These are phyloP conservation scores for Rhopilema esculentum DNA, from an alignment of 30 jellyfish, hydroid and myxozoan genomes.

Conservation along the genomic window DNA sequence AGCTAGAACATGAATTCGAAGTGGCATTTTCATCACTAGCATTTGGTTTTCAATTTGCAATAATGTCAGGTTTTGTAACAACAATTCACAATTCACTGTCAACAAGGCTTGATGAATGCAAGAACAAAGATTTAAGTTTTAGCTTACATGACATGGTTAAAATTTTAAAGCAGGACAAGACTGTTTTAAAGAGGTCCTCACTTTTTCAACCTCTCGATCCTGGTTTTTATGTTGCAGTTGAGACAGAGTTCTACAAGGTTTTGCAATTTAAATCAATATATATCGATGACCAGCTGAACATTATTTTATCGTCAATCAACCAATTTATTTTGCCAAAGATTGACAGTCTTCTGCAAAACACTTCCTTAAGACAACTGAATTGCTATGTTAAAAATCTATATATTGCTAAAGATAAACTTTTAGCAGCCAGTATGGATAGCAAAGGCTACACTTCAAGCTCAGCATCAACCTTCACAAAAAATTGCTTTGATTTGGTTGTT, in stretches of 20 bases:
- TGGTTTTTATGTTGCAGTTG: constrained; percentile 11
- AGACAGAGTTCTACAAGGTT: constrained; percentile 15
- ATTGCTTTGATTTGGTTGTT: constrained; percentile 22
- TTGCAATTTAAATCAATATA: background rate
- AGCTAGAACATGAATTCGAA: constrained; percentile 49
- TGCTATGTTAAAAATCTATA: constrained; percentile 26
- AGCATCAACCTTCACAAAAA: constrained; percentile 50
- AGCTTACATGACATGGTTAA: constrained; percentile 64
- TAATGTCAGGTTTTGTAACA: constrained; percentile 17
- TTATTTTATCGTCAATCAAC: background rate
- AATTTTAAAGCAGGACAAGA: constrained; percentile 52
- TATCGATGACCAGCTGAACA: constrained; percentile 24
- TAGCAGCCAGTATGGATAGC: constrained; percentile 43
- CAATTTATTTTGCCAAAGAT: constrained; percentile 18
- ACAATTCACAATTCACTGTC: constrained; percentile 19
- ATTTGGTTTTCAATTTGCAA: constrained; percentile 12
- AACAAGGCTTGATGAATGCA: background rate
- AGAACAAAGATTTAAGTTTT: constrained; percentile 31
- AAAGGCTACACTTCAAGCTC: constrained; percentile 63
- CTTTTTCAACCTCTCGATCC: constrained; percentile 33
- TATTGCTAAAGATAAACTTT: constrained; percentile 32
- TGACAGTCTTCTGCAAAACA: constrained; percentile 11
- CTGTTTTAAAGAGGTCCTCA: constrained; percentile 24
- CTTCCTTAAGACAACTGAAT: constrained; percentile 7
- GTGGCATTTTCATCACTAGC: constrained; percentile 51